These are phyloP conservation scores for Heliconius erato DNA, from an alignment of 2,888 invertebrate species.

Conservation along the genomic window DNA sequence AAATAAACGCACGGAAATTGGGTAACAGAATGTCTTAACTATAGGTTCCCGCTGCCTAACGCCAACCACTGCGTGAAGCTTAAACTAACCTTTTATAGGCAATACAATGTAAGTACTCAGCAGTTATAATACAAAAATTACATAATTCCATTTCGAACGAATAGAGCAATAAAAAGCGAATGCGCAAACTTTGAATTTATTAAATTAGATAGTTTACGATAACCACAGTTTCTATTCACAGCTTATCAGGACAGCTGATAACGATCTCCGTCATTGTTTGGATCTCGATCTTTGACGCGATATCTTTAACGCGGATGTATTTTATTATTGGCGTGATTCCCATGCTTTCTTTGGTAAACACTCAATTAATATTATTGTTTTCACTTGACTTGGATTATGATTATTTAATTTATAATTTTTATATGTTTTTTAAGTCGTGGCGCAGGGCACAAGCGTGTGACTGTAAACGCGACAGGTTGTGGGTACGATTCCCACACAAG, in stretches of 20 bases:
- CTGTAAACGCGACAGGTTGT: too few relatives aligned
- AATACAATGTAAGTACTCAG: neutral
- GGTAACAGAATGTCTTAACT: too few relatives aligned
- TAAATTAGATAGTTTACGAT: conserved; percentile 31
- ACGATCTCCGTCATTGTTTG: conserved; percentile 38
- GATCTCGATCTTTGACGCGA: conserved; percentile 30
- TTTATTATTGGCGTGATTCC: conserved; percentile 41
- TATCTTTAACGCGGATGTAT: conserved; percentile 43
- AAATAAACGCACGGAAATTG: too few relatives aligned
- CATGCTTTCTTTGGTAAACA: conserved; percentile 38
- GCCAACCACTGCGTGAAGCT: too few relatives aligned
- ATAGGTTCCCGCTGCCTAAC: too few relatives aligned
- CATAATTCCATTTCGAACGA: neutral
- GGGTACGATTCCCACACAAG: too few relatives aligned
- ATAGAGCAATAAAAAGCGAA: conserved; percentile 16
- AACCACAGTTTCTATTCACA: conserved; percentile 32
- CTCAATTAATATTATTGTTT: conserved; percentile 28
- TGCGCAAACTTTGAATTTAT: conserved; percentile 20
- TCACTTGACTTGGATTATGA: conserved; percentile 3
- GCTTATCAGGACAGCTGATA: conserved; percentile 34
- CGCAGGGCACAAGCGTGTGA: too few relatives aligned
- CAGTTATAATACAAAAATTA: conserved; percentile 3
- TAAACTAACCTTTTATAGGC: neutral
- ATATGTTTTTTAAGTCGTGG: too few relatives aligned
- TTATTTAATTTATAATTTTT: neutral